Evolutionary conservation across 2,888 invertebrate species (phyloP), one percentile per base, ranked within the genome.

Genomic region (Aphidius colemani): DNA sequence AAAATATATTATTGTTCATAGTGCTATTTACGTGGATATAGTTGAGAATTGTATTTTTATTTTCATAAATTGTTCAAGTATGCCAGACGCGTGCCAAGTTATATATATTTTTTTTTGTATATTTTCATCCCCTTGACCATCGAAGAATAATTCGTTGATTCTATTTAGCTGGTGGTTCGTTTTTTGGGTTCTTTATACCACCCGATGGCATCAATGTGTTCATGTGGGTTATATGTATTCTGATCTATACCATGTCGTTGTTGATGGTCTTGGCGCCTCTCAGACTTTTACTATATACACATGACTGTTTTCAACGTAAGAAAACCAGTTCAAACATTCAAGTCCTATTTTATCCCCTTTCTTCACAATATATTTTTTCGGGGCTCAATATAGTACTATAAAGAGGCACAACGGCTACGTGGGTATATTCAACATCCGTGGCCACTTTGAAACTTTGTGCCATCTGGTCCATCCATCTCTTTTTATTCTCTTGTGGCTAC

Each of bases 61-160:
- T 30, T 30, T 30, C 30, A 30, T 30, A 30, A 1, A 30, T 30
- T 30, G 3, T 30, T 69, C 65, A 67, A 69, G 74, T 73, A 76
- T 75, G 74, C 78, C 71, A 74, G 73, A 76, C 76, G 78, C 79
- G 76, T 78, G 78, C 79, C 79, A 79, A 77, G 70, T 78, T 70
- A 57, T 55, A 65, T 66, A 49, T 56, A 58, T 62, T 65, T 58
- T 30, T 43, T n/a, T 51, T 11, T 61, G 45, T 59, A 60, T 64
- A 50, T 18, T 30, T 58, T 58, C 61, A 48, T 48, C 48, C 59
- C 48, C 61, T 46, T 48, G 53, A 53, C 43, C 53, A 56, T 59
- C 66, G 49, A 51, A 13, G 30, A 48, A 46, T 10, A 51, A 50
- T 30, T 51, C 61, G 7, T 44, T 50, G 30, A 53, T 44, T 40